Percentiles rank a stretch among this genome's conserved stretches.
Conservation (phyloP, 2,113 vertebrate species). For the Oenanthe melanoleuca region DNA sequence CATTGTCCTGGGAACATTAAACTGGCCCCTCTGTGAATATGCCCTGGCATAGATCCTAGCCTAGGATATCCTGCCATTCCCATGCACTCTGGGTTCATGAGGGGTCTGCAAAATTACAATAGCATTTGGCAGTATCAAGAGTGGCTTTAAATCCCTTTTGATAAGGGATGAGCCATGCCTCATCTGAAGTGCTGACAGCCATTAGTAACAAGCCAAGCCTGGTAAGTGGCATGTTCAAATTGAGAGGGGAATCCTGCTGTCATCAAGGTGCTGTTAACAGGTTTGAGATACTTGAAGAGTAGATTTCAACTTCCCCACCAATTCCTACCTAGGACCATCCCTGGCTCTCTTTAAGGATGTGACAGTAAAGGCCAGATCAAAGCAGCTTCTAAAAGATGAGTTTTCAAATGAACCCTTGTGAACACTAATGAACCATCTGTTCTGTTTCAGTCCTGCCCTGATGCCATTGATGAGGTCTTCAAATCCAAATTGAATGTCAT, state of each 20-base stretch:
- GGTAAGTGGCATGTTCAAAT: background rate
- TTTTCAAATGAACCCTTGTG: background rate
- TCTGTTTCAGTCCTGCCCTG: constrained; percentile 80
- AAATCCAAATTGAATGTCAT: constrained; percentile 88
- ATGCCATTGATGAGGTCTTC: constrained; percentile 84
- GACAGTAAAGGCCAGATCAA: background rate
- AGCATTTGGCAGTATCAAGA: background rate
- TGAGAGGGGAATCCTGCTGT: background rate
- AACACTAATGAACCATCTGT: background rate
- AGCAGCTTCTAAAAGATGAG: background rate
- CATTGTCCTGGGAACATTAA: background rate
- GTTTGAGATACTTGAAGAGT: background rate
- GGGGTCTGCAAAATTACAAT: background rate
- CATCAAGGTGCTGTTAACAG: background rate
- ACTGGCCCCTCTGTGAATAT: background rate
- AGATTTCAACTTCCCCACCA: background rate
- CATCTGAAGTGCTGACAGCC: background rate
- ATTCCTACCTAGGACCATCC: background rate
- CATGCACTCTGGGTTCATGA: background rate
- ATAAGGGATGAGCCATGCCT: background rate
- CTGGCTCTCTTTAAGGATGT: background rate
- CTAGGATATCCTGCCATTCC: background rate
- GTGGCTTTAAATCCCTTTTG: background rate
- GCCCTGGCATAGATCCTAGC: background rate
- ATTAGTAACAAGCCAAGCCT: background rate